Evolutionary conservation across 2,888 invertebrate species (phyloP).

Genomic region (Troides aeacus): DNA sequence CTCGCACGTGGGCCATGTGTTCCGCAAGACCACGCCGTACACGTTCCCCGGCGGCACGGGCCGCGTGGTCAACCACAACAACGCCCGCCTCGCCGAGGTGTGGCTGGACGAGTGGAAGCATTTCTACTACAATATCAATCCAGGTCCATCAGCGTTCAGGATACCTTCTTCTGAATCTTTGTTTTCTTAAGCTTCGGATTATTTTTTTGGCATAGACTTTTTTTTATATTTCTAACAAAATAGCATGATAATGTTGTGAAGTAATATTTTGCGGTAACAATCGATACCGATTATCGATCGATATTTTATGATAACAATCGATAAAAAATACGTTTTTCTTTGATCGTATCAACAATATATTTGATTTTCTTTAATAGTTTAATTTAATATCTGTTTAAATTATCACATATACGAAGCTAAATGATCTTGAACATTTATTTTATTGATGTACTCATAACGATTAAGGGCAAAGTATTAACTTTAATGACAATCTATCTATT

Average conservation of each 20-base stretch:
- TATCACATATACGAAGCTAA: no score
- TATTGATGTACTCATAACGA: no score
- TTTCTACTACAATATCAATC: slow-evolving; percentile 99
- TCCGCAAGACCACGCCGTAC: slow-evolving; percentile 98
- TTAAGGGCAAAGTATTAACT: no score
- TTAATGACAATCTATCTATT: not conserved
- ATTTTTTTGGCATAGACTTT: not conserved
- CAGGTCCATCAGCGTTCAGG: slow-evolving; percentile 82
- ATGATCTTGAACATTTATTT: no score
- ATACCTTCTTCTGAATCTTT: slow-evolving; percentile 23
- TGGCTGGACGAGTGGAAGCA: slow-evolving; percentile 99
- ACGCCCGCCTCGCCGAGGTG: slow-evolving; percentile 98
- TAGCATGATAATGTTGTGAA: not conserved
- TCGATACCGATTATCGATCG: no score
- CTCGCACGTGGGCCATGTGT: slow-evolving; percentile 97
- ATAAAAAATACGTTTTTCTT: no score
- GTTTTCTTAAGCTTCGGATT: slow-evolving; percentile 8
- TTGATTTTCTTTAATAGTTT: no score
- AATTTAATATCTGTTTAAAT: no score
- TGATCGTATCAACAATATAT: no score
- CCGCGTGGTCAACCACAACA: slow-evolving; percentile 99
- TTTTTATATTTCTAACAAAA: not conserved
- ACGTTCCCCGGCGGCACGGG: slow-evolving; percentile 98
- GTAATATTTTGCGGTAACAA: not conserved
- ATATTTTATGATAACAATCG: no score